Evolutionary conservation across 2,888 invertebrate genomes (phyloP).

Genomic region (Sarcophaga rosellei): DNA sequence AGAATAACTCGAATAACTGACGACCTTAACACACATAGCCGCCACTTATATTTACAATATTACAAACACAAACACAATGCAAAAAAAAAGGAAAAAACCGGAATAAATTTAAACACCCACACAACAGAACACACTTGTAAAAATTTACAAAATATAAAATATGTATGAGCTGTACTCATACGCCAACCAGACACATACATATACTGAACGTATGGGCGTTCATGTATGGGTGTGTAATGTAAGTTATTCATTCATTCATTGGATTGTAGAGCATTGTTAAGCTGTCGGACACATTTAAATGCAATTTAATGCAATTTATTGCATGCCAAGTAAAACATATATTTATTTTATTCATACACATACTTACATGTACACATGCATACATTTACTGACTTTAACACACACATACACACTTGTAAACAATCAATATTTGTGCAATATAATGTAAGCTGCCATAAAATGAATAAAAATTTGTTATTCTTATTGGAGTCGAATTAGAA

Average conservation of each 20-base stretch:
- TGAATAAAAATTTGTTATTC: not conserved
- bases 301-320: slow-evolving; percentile 79
- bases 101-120: slow-evolving; percentile 54
- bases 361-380: not conserved
- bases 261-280: slow-evolving; percentile 73
- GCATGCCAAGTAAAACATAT: slow-evolving; percentile 66
- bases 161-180: slow-evolving; percentile 17
- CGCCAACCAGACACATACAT: not conserved
- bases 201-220: not conserved
- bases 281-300: slow-evolving; percentile 80
- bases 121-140: slow-evolving; percentile 14
- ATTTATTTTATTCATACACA: slow-evolving; percentile 51
- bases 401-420: slow-evolving; percentile 45
- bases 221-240: slow-evolving; percentile 41
- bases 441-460: not conserved
- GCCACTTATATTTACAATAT: not conserved
- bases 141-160: slow-evolving; percentile 40
- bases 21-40: not conserved
- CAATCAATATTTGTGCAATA: not conserved
- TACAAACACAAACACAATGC: not conserved
- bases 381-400: slow-evolving; percentile 26
- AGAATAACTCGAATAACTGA: not conserved
- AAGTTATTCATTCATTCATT: slow-evolving; percentile 58
- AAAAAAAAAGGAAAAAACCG: not conserved
- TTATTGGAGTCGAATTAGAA: not conserved